phyloP scores from a whole-genome alignment of 2,797 vertebrate species.

The Prunella strophiata region DNA sequence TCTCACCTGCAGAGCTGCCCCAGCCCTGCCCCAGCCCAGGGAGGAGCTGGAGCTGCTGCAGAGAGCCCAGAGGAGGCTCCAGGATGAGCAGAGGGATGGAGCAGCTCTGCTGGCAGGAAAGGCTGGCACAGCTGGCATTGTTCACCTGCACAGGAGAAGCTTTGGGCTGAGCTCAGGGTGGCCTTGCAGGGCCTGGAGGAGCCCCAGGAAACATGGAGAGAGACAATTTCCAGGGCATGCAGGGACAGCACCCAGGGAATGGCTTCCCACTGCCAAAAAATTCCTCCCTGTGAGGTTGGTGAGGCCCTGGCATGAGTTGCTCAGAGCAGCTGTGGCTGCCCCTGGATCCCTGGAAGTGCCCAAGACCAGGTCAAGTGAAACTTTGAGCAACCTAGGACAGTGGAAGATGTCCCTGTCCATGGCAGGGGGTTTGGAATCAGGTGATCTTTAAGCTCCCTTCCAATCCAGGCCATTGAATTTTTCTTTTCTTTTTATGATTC shows the following conservation, averaged over 20 bases:
- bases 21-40: background rate
- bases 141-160: background rate
- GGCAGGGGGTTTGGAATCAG: background rate
- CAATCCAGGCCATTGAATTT: background rate
- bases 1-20: background rate
- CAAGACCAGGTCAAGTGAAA: background rate
- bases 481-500: background rate
- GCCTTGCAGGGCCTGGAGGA: background rate
- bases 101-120: too few relatives aligned
- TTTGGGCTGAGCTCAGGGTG: background rate
- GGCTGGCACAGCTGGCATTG: too few relatives aligned
- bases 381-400: fast-evolving
- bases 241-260: too few relatives aligned
- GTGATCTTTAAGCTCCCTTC: background rate
- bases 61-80: too few relatives aligned
- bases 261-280: too few relatives aligned
- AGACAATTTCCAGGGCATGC: background rate
- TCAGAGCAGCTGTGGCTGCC: background rate
- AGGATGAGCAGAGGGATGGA: too few relatives aligned
- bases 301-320: fast-evolving
- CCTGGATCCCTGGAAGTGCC: background rate
- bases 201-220: background rate
- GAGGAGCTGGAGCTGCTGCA: background rate
- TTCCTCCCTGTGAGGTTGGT: fast-evolving
- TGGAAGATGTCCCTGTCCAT: fast-evolving